Evolutionary conservation across 2,797 vertebrate species (phyloP), one percentile per base, ranked within the genome.

Genomic region (Streptopelia turtur): DNA sequence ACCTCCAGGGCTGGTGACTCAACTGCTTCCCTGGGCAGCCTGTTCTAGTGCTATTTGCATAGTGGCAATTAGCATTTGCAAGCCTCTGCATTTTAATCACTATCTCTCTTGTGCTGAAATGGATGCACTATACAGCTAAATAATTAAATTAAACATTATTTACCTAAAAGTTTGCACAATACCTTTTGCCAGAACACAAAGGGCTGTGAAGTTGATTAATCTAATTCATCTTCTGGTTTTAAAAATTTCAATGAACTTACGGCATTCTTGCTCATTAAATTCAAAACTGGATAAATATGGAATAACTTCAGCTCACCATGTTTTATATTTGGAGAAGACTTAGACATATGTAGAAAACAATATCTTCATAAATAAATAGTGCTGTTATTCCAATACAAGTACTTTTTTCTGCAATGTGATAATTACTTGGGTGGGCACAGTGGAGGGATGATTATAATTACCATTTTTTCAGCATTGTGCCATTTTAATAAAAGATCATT

Each of bases 321-420:
- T 93, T 95, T 79, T 94, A 31, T 94, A 47, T 96, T 96, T 94
- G 74, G 50, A 80, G 84, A 93, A 97, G 75, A 88, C n/a, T 35
- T 47, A 95, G n/a, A 69, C 23, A 83, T 79, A 82, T 65, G 52
- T 63, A 77, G 86, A 90, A 95, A 94, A 91, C 60, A 95, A 43
- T 71, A 27, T 37, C n/a, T 92, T 94, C 49, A 55, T 90, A 94
- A 97, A 97, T 91, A 93, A 84, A 86, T 87, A 35, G 61, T 79
- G 20, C 11, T 77, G 11, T 89, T 91, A 80, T 61, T 69, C 53
- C 66, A 83, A 70, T 66, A 69, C 9, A 76, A 93, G 45, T 56
- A 33, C 20, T 78, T 27, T 71, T 90, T 75, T 13, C 53, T 92
- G 31, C 18, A 77, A 52, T 55, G 17, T 82, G 82, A 16, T 86